Evolutionary conservation across 2,888 invertebrate species (phyloP), one percentile per base, ranked within the genome.

Genomic region (Abscondita cerata): DNA sequence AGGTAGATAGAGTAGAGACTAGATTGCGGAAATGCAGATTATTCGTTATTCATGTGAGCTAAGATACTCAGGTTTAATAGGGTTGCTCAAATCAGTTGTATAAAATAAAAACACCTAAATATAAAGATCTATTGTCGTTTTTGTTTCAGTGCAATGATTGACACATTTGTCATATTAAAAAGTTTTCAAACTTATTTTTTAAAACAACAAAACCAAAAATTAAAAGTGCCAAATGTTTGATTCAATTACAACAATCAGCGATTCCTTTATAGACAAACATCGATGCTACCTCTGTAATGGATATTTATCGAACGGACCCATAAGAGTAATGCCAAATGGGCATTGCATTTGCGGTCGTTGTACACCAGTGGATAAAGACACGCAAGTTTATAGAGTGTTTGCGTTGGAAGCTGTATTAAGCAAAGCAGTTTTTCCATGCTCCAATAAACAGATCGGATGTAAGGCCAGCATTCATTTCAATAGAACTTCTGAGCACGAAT

Each of bases 271-370:
- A n/a, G 51, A 68, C 46, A 52, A 70, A 15, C 64, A 79, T 46
- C 66, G 70, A 53, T 80, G 80, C 52, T 48, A 66, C 2, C 69
- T 74, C 41, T 80, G 80, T 60, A 65, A 69, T 16, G 70, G 73
- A 20, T 74, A 73, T 34, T 68, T 80, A 9, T 76, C 73, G 20
- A 75, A 76, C 59, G 78, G 75, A 18, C 79, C 80, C 2, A 74
- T 79, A 12, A 68, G 72, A n/a, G 73, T 78, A 2, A 60, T 76
- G 5, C 73, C 76, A 2, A 70, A 76, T 56, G 73, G 73, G 40
- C 68, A 63, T 18, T 70, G 75, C 13, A 51, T 76, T 2, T 80
- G 80, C 62, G 79, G 78, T 47, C 69, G 78, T 55, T 80, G 80
- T 63, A 52, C 59, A 15, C 18, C 12, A 58, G 46, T 52, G 51